These are phyloP conservation scores for Protaetia brevitarsis DNA, from an alignment of 1,140 invertebrate genomes.

Conservation along the genomic window DNA sequence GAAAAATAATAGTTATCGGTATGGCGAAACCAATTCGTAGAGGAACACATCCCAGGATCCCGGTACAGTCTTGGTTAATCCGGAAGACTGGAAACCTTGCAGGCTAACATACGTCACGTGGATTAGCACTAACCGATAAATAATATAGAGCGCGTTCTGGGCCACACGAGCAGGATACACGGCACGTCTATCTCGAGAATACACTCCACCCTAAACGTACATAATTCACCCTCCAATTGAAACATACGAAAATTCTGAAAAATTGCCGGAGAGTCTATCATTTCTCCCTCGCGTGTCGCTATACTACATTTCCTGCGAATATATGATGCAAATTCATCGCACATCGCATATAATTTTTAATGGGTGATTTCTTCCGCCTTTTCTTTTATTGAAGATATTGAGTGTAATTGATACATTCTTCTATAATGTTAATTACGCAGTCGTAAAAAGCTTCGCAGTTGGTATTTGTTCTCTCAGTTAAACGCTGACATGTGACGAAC, in stretches of 20 bases:
- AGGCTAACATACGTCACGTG: constrained; percentile 20
- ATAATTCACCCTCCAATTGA: constrained; percentile 23
- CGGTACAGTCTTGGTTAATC: constrained; percentile 7
- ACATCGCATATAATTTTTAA: neutral
- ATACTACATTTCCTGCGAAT: neutral
- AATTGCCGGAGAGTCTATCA: constrained; percentile 19
- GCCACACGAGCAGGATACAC: neutral
- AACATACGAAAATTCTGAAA: constrained; percentile 24
- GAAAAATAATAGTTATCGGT: neutral
- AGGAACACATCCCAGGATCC: neutral
- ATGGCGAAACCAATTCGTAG: neutral
- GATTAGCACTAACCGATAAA: constrained; percentile 22
- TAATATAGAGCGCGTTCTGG: constrained; percentile 19
- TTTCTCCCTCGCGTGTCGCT: constrained; percentile 16
- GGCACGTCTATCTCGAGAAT: constrained; percentile 20
- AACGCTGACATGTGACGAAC: too few species aligned
- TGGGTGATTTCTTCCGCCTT: too few species aligned
- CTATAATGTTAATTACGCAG: too few species aligned
- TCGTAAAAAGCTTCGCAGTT: too few species aligned
- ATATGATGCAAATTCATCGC: constrained; percentile 8
- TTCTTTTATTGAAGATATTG: too few species aligned
- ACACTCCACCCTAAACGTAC: constrained; percentile 20
- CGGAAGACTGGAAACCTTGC: neutral
- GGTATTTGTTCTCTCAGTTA: too few species aligned
- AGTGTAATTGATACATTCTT: too few species aligned